Base-by-base conservation (phyloP, 2,888 invertebrate genomes). In the Sminthurinus aureus region DNA sequence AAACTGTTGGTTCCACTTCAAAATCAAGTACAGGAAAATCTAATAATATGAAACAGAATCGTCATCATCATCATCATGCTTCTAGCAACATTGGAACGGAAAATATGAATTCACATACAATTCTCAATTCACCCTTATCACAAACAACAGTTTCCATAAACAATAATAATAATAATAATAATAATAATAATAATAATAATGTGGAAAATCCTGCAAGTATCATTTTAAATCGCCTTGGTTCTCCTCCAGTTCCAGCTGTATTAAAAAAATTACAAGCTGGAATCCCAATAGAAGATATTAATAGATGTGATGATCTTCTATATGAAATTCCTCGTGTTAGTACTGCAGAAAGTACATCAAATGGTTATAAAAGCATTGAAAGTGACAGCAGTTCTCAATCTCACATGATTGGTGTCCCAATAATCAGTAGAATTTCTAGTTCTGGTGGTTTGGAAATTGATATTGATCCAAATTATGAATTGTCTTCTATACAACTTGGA, bases 231-330 rank as follows among this genome's bases (percentile, higher is more conserved):
- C 67, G 82, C 2, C 22, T 82, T 9, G 77, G 78, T 50, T 86
- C 88, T 4, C 88, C 88, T 8, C 88, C 88, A 8, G 88, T 88
- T 13, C 88, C 88, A 20, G 88, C 88, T 4, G 74, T 88, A 3
- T 67, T 87, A 11, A 87, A 87, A 73, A 88, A 87, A 83, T 84
- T 88, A 83, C 86, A 87, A 79, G 84, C 85, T 84, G 87, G 81
- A 12, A 82, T 82, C 38, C 82, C 82, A 6, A 12, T 82, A 18
- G 82, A 82, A 52, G 82, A 82, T 58, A 67, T 82, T 66, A 71
- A 22, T 6, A 71, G 76, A 2, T 82, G 82, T 58, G 82, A 82
- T 22, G 82, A 82, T 67, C 51, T 82, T 24, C 71, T 82, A 13
- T 82, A 82, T 24, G 82, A 82, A 50, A 82, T 82, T 51, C 82